phyloP scores from a whole-genome alignment of 2,797 vertebrate genomes.

The Petrocephalus schoutedeni region DNA sequence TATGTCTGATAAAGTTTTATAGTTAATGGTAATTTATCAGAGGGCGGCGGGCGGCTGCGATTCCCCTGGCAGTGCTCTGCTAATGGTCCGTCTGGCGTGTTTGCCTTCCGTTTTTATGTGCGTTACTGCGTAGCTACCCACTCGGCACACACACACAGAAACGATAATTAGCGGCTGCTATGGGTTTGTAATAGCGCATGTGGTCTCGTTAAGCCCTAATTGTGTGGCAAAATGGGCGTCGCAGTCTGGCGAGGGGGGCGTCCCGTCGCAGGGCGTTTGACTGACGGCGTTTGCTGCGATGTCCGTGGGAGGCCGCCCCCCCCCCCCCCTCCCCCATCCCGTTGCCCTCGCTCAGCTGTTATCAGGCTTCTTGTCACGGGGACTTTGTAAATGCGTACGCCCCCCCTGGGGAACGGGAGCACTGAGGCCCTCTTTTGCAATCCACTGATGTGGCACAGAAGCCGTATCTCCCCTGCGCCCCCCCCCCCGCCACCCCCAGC shows the following conservation, averaged over 20 bases:
- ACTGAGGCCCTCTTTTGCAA: conserved; percentile 24
- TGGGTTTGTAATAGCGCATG: not conserved
- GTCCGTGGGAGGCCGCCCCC: not conserved
- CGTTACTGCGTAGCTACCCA: not conserved
- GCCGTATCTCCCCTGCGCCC: conserved; percentile 34
- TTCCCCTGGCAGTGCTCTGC: not conserved
- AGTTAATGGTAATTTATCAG: not conserved
- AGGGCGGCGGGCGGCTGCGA: not conserved
- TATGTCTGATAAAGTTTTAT: conserved; percentile 5
- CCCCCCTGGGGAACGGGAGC: conserved; percentile 23
- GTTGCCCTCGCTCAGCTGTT: conserved; percentile 7
- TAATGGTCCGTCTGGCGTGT: not conserved
- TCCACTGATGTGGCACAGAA: conserved; percentile 25
- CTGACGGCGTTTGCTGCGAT: conserved; percentile 29
- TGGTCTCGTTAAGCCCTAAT: not conserved
- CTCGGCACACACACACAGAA: not conserved
- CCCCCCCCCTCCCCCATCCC: not conserved
- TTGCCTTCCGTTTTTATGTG: not conserved
- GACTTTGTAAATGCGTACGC: conserved; percentile 26
- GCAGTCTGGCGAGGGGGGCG: not conserved
- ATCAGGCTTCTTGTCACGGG: conserved; percentile 39
- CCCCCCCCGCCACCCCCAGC: conserved; percentile 33
- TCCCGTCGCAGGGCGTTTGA: conserved; percentile 19
- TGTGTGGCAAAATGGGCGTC: not conserved
- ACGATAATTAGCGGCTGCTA: not conserved